Conservation (phyloP, 2,888 invertebrate species). For the Microctonus aethiopoides region DNA sequence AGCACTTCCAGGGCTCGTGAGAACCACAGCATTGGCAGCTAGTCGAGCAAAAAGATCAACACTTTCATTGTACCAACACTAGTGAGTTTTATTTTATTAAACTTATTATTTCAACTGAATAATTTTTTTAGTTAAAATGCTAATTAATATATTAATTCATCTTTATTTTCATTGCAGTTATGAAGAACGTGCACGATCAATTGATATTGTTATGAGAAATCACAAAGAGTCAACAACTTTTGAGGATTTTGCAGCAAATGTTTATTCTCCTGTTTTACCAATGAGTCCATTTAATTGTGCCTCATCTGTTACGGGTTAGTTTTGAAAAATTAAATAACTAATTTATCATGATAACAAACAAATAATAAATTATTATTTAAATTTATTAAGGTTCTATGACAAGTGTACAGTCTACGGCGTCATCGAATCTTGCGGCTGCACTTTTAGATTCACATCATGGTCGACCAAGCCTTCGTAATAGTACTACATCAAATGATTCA, state of each 20-base stretch:
- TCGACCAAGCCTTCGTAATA: constrained; percentile 61
- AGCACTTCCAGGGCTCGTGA: constrained; percentile 84
- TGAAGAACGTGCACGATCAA: constrained; percentile 87
- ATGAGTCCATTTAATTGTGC: constrained; percentile 68
- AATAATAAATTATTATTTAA: neutral
- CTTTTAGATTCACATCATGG: constrained; percentile 70
- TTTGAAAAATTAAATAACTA: neutral
- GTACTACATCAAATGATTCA: constrained; percentile 59
- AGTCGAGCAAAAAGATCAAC: constrained; percentile 91
- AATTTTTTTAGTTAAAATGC: constrained; percentile 1
- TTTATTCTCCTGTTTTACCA: constrained; percentile 76
- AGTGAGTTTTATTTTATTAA: constrained; percentile 71
- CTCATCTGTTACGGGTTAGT: constrained; percentile 62
- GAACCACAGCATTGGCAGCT: constrained; percentile 91
- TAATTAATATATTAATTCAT: constrained; percentile 14
- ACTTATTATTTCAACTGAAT: neutral
- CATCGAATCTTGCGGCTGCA: constrained; percentile 72
- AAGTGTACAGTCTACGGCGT: constrained; percentile 66
- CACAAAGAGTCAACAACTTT: constrained; percentile 91
- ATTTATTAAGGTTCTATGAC: constrained; percentile 53
- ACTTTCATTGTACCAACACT: constrained; percentile 90
- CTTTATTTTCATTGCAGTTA: constrained; percentile 73
- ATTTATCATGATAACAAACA: neutral
- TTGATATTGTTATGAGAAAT: constrained; percentile 85
- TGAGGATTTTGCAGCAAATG: constrained; percentile 85